phyloP scores from a whole-genome alignment of 1,140 invertebrate genomes.

The Sycophila sp. region DNA sequence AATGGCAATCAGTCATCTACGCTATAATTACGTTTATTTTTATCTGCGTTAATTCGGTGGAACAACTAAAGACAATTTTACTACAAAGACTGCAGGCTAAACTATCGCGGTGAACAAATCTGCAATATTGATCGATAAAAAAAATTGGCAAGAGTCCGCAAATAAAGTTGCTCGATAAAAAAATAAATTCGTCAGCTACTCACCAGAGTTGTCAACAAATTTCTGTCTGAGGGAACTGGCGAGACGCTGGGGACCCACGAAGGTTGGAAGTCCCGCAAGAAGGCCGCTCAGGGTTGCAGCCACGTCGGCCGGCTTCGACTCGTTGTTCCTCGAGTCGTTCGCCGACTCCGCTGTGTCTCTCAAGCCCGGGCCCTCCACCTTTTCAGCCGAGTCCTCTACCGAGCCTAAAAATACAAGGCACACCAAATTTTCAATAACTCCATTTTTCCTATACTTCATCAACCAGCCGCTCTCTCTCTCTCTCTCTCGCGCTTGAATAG shows the following conservation, averaged over 20 bases:
- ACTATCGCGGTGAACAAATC: no score
- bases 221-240: slow-evolving; percentile 63
- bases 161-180: neutral
- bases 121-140: no score
- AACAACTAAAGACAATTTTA: no score
- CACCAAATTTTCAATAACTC: no score
- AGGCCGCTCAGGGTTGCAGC: slow-evolving; percentile 60
- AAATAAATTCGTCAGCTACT: slow-evolving; percentile 42
- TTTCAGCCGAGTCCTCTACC: slow-evolving; percentile 62
- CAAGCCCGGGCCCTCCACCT: slow-evolving; percentile 66
- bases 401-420: slow-evolving; percentile 55
- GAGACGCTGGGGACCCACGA: slow-evolving; percentile 64
- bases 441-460: no score
- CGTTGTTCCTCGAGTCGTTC: slow-evolving; percentile 60
- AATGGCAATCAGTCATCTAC: neutral
- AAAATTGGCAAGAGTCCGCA: no score
- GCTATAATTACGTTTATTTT: neutral
- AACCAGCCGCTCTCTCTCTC: no score
- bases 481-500: no score
- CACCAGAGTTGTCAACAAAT: slow-evolving; percentile 62
- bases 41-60: neutral
- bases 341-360: slow-evolving; percentile 61
- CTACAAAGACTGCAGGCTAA: no score
- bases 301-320: slow-evolving; percentile 56
- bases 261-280: slow-evolving; percentile 61